Evolutionary conservation across 2,797 vertebrate species (phyloP), one percentile per base, ranked within the genome.

Genomic region (Rhyacichthys aspro): DNA sequence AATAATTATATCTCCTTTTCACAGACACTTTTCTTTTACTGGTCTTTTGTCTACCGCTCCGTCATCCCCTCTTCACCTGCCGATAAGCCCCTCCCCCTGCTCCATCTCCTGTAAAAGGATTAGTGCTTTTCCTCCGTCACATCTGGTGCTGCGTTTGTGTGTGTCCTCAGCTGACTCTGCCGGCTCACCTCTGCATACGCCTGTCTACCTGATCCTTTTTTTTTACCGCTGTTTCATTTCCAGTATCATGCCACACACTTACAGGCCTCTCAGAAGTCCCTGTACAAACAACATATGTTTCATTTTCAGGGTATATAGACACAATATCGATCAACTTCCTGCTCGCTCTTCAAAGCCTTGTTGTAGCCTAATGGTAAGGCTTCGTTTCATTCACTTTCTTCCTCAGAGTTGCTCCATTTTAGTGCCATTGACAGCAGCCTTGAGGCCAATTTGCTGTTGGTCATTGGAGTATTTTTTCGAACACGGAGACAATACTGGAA

Each of bases 131-230:
- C 16, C 0, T 44, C 55, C 63, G 56, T 58, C 50, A 48, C 23
- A 37, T 55, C 70, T 69, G 41, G 1, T 38, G 37, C 37, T 11
- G 9, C 11, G 37, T 11, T 16, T 37, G 7, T 41, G 12, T 33
- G 9, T 69, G 59, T 73, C 72, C 67, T 72, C 67, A 44, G 38
- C 1, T 69, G 64, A 67, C 78, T 69, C 57, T 12, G 16, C 55
- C 60, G 11, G 0, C 23, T 33, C 39, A 59, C 63, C 71, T 47
- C 18, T 54, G 37, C 45, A n/a, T 61, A 23, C 18, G 17, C 15
- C 43, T 19, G 12, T 45, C 55, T 49, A 42, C 57, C 47, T 43
- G 38, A 45, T 89, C 89, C 91, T 91, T 91, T 91, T 91, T 91
- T 16, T 36, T 39, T 43, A 3, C 23, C 23, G 45, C 37, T 23